These are phyloP conservation scores for Tragelaphus buxtoni DNA, from an alignment of 2,113 vertebrate genomes.

Conservation along the genomic window DNA sequence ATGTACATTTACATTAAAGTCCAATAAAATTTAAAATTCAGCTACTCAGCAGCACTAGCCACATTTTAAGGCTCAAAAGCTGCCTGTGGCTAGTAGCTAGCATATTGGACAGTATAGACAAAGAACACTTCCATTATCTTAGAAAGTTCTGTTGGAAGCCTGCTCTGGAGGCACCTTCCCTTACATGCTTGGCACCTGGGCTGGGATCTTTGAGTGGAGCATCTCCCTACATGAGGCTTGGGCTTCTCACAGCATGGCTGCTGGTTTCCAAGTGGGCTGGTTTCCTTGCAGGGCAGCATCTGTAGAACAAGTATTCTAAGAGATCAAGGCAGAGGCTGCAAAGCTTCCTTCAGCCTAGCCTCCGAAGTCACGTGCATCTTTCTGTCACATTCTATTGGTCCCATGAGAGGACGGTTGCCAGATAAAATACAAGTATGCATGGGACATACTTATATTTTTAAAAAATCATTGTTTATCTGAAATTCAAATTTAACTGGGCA, in stretches of 20 bases:
- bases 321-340: background rate
- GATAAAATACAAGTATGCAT: background rate
- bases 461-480: background rate
- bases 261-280: background rate
- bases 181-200: background rate
- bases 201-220: background rate
- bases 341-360: background rate
- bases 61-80: background rate
- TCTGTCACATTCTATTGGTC: background rate
- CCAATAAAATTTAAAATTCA: background rate
- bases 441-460: background rate
- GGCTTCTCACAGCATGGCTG: background rate
- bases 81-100: background rate
- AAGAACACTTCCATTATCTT: background rate
- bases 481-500: slow-evolving; percentile 3
- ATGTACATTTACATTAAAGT: background rate
- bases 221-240: background rate
- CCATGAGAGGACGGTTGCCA: background rate
- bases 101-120: background rate
- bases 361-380: background rate
- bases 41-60: background rate
- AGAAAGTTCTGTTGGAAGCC: background rate
- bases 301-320: background rate
- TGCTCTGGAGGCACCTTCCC: background rate
- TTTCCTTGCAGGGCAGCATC: background rate